Percentiles rank a stretch among this genome's conserved stretches.
Evolutionary conservation across 2,113 vertebrate species (phyloP).

Genomic region (Zeus faber): DNA sequence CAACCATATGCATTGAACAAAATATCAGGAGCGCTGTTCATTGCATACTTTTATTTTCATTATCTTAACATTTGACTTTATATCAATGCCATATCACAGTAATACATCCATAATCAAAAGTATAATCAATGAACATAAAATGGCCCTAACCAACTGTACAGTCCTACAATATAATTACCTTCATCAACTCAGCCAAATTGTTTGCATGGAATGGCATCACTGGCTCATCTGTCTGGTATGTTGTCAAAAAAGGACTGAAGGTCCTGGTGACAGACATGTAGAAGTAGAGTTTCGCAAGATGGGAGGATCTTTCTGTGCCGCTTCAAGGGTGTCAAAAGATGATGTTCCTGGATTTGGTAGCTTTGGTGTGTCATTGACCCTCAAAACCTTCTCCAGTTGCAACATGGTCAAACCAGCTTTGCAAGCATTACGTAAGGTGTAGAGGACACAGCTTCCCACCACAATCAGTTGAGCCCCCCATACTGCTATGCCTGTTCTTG

Average conservation of each 20-base stretch:
- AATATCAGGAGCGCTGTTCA: not conserved
- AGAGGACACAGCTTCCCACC: constrained; percentile 23
- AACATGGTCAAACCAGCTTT: constrained; percentile 12
- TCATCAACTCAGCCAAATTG: no score
- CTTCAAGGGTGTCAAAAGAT: no score
- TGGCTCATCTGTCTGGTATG: no score
- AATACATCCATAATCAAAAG: not conserved
- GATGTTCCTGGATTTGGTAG: no score
- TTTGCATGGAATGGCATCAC: no score
- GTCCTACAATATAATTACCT: not conserved
- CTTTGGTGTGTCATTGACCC: constrained; percentile 15
- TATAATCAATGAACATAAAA: not conserved
- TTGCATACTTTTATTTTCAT: not conserved
- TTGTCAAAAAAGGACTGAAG: no score
- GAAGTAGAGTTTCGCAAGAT: no score
- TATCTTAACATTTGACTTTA: not conserved
- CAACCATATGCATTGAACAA: not conserved
- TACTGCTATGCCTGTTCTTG: constrained; percentile 15
- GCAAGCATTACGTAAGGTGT: constrained; percentile 13
- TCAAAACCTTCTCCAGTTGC: constrained; percentile 15
- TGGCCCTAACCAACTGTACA: not conserved
- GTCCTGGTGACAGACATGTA: no score
- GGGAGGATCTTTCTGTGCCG: no score
- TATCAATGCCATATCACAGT: not conserved
- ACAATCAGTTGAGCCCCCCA: constrained; percentile 15